phyloP scores from a whole-genome alignment of 1,140 invertebrate genomes.

The Agrilus planipennis region DNA sequence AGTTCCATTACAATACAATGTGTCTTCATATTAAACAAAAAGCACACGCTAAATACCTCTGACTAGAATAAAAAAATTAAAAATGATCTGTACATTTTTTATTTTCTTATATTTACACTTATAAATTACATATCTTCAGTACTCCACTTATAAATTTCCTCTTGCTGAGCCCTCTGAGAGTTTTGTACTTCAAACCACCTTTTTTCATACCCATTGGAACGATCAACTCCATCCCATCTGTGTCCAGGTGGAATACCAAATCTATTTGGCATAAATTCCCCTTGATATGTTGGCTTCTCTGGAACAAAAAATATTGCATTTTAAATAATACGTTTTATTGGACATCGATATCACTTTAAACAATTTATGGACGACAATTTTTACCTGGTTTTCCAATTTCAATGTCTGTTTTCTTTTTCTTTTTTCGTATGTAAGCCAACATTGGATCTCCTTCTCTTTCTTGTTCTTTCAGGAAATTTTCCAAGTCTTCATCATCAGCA shows the following conservation, averaged over 20 bases:
- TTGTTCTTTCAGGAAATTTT: constrained; percentile 56
- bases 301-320: constrained; percentile 27
- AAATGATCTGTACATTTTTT: no score
- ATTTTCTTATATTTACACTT: no score
- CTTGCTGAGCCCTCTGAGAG: constrained; percentile 60
- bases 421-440: constrained; percentile 74
- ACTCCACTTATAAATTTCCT: constrained; percentile 91
- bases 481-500: constrained; percentile 79
- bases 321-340: not conserved
- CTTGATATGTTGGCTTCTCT: constrained; percentile 64
- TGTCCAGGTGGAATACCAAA: constrained; percentile 86
- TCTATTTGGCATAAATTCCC: constrained; percentile 77
- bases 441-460: constrained; percentile 87
- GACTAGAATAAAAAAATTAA: no score
- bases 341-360: no score
- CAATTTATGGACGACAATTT: no score
- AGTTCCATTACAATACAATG: no score
- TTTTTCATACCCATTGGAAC: constrained; percentile 95
- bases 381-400: constrained; percentile 30
- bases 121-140: constrained; percentile 78
- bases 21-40: no score
- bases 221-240: constrained; percentile 96
- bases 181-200: constrained; percentile 73
- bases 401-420: constrained; percentile 47
- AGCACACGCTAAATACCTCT: no score